Percentiles rank a stretch among this genome's conserved stretches.
Conservation (phyloP, 2,113 vertebrate genomes). For the Otocyon megalotis region DNA sequence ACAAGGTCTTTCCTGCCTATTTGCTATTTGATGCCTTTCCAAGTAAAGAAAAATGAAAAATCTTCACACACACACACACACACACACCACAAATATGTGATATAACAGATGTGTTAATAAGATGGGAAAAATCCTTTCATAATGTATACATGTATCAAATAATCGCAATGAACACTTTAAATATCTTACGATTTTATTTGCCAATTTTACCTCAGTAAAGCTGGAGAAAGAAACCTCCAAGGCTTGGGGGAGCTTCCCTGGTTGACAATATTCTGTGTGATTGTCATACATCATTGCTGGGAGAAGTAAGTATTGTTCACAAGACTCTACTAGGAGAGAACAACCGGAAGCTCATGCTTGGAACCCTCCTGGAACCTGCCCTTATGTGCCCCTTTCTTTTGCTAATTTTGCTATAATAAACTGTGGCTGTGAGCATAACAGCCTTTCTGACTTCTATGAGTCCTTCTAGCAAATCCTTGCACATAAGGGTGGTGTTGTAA, state of each 20-base stretch:
- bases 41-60: background rate
- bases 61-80: background rate
- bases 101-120: background rate
- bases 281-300: background rate
- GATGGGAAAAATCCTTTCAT: background rate
- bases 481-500: background rate
- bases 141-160: background rate
- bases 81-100: background rate
- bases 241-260: background rate
- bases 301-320: background rate
- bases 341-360: background rate
- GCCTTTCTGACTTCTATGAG: background rate
- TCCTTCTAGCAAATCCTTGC: background rate
- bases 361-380: background rate
- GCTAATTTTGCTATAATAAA: background rate
- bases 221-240: background rate
- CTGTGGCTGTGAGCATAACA: background rate
- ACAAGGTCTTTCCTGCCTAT: background rate
- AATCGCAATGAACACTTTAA: background rate
- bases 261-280: background rate
- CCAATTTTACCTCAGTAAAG: background rate
- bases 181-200: background rate
- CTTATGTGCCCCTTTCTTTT: background rate
- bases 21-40: background rate
- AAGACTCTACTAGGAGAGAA: background rate